phyloP scores from a whole-genome alignment of 2,113 vertebrate genomes.

The Callionymus lyra region DNA sequence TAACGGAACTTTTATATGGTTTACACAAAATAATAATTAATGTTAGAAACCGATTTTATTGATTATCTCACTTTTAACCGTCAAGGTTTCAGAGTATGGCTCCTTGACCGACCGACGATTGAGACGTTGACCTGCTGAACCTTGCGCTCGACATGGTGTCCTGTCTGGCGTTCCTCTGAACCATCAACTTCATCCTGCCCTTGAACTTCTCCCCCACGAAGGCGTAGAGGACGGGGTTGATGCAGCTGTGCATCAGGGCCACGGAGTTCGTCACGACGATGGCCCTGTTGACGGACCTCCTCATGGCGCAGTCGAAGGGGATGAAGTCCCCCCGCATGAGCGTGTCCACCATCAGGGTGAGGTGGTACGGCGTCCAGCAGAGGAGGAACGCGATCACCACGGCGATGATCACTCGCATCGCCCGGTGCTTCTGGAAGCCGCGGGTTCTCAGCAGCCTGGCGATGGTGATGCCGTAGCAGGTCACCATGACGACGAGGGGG shows the following conservation, averaged over 20 bases:
- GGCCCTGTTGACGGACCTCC: slow-evolving; percentile 20
- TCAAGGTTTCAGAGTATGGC: slow-evolving; percentile 21
- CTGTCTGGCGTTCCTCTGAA: slow-evolving; percentile 26
- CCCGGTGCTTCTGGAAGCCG: slow-evolving; percentile 63
- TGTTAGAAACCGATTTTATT: too few species aligned
- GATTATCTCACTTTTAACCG: too few species aligned
- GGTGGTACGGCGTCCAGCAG: slow-evolving; percentile 66
- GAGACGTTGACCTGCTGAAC: slow-evolving; percentile 58
- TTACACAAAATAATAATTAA: too few species aligned
- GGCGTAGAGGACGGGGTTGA: slow-evolving; percentile 69
- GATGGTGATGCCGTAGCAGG: slow-evolving; percentile 63
- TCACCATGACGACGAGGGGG: slow-evolving; percentile 57
- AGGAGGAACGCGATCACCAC: slow-evolving; percentile 64
- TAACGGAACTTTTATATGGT: too few species aligned
- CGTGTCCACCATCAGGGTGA: slow-evolving; percentile 49
- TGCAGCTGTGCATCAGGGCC: slow-evolving; percentile 63
- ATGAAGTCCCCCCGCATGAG: slow-evolving; percentile 40
- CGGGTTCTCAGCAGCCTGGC: slow-evolving; percentile 50
- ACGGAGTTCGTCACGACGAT: slow-evolving; percentile 38
- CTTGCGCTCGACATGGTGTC: slow-evolving; percentile 25
- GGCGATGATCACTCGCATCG: slow-evolving; percentile 65
- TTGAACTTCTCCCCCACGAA: slow-evolving; percentile 71
- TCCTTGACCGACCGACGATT: slow-evolving; percentile 42
- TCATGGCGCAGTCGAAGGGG: slow-evolving; percentile 11
- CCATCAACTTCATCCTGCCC: slow-evolving; percentile 38